Base-by-base conservation (phyloP, 2,113 vertebrate species). In the Cairina moschata region DNA sequence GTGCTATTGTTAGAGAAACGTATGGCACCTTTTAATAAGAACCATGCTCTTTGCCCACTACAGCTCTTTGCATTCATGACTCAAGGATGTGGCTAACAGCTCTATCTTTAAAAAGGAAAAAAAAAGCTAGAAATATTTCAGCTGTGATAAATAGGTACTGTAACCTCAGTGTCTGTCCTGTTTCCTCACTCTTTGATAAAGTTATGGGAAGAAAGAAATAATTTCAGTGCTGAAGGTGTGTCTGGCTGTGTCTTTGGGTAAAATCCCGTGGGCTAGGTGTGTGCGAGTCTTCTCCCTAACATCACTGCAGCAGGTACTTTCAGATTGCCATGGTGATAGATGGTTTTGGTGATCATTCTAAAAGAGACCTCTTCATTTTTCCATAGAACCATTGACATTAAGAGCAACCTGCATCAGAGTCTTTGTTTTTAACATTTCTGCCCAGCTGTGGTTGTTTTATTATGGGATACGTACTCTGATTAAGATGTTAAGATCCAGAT, bases 221-320 rank as follows among this genome's bases (percentile, higher is more conserved):
- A 58, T 65, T 79, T 38, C 44, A 8, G 7, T 1, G 26, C 44
- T 90, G 58, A n/a, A 63, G 15, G n/a, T 76, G 28, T 38, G 28
- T 38, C 84, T 79, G 56, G 6, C 13, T 1, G 0, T 8, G 22
- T 48, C 17, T 77, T 76, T 56, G 42, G 71, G 59, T 52, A n/a
- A 38, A 60, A 66, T 69, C 36, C 67, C 40, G 26, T 3, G 23
- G 31, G 28, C 13, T 17, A 9, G 66, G 8, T 7, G 36, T n/a
- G 9, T 25, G 25, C 0, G 1, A 50, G 32, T 69, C 67, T 25
- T 14, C 50, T 42, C 13, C 38, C 22, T 26, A 2, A 3, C 3
- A 1, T 5, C 44, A 25, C 23, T 73, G 56, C 2, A 3, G 16
- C 8, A 8, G 40, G 48, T 28, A 7, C 3, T 34, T 62, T 52